phyloP scores from a whole-genome alignment of 2,113 vertebrate genomes.

The Spilogale gracilis region DNA sequence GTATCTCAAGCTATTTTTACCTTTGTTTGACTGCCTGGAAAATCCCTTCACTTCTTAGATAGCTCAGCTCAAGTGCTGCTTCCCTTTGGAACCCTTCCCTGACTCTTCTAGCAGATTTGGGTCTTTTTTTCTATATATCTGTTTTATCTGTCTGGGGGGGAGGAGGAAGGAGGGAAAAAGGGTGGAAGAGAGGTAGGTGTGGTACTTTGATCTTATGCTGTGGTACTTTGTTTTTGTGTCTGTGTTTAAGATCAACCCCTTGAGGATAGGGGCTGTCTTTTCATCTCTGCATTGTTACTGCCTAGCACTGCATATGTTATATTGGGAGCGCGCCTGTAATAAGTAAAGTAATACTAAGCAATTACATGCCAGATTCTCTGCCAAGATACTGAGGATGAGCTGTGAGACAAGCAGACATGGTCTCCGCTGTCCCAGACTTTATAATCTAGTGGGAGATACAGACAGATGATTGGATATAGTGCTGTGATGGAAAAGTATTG shows the following conservation, averaged over 20 bases:
- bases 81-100: background rate
- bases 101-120: background rate
- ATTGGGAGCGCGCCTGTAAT: background rate
- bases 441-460: background rate
- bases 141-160: background rate
- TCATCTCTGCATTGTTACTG: background rate
- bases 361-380: constrained; percentile 2
- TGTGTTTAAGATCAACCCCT: background rate
- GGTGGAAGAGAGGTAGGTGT: too few relatives aligned
- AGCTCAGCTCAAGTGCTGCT: background rate
- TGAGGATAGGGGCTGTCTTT: background rate
- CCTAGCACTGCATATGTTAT: background rate
- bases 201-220: background rate
- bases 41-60: constrained; percentile 19
- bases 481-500: background rate
- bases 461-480: background rate
- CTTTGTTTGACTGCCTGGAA: constrained; percentile 29
- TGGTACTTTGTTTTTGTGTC: background rate
- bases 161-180: too few relatives aligned
- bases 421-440: background rate
- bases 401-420: background rate
- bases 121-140: background rate
- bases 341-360: background rate
- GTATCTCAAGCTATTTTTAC: constrained; percentile 9
- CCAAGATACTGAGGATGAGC: background rate